Percentiles rank a stretch among this genome's conserved stretches.
Evolutionary conservation across 1,140 invertebrate species (phyloP).

Genomic region (Drosophila varians): DNA sequence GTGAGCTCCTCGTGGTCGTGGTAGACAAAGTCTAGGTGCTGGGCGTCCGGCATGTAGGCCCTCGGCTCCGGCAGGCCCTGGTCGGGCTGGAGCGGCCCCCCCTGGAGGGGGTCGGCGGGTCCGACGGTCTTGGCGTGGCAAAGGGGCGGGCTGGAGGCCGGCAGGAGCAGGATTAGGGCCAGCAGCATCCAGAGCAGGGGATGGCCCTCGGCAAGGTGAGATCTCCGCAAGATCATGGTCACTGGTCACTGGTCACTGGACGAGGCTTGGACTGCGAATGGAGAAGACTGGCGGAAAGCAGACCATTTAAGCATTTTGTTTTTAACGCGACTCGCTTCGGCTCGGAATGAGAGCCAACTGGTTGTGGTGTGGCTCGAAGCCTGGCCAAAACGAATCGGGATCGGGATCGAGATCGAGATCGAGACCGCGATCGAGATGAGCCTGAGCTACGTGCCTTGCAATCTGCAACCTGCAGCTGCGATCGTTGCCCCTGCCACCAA

Average conservation of each 20-base stretch:
- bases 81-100: conserved; percentile 30
- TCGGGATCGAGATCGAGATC: conserved; percentile 2
- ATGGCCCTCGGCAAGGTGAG: conserved; percentile 19
- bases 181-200: conserved; percentile 23
- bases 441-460: conserved; percentile 23
- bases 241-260: conserved; percentile 1
- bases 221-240: conserved; percentile 70
- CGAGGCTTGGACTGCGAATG: conserved; percentile 54
- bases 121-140: conserved; percentile 51
- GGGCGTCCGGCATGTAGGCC: conserved; percentile 79
- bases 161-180: conserved; percentile 35
- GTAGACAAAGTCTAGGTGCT: conserved; percentile 91
- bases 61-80: conserved; percentile 67
- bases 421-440: not conserved
- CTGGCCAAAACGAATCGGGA: conserved; percentile 51
- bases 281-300: conserved; percentile 40
- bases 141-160: not conserved
- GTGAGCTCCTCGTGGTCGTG: conserved; percentile 95
- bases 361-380: conserved; percentile 58
- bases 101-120: conserved; percentile 26
- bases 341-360: conserved; percentile 43
- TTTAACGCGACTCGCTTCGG: conserved; percentile 14
- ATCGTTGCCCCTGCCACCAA: conserved; percentile 21
- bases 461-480: conserved; percentile 1
- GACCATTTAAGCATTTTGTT: conserved; percentile 54